These are phyloP conservation scores for Papilio elwesi DNA, from an alignment of 2,888 invertebrate genomes.

Conservation along the genomic window DNA sequence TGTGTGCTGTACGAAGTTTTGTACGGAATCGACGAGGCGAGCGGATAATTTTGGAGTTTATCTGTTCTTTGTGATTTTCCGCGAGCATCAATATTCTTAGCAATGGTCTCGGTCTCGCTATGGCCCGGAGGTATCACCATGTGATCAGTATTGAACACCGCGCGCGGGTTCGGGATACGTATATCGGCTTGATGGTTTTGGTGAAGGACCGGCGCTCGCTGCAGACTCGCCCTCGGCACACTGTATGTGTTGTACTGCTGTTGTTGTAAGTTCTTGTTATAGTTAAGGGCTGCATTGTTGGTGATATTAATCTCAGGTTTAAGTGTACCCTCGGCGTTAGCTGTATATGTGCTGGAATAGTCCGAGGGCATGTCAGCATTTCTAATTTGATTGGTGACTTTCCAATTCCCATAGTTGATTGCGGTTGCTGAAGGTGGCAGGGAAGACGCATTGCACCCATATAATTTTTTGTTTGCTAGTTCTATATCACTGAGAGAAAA, in stretches of 20 bases:
- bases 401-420: constrained; percentile 77
- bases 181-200: constrained; percentile 70
- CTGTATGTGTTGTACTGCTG: constrained; percentile 70
- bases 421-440: constrained; percentile 58
- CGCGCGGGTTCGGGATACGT: constrained; percentile 75
- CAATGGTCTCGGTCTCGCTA: constrained; percentile 57
- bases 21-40: constrained; percentile 70
- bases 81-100: constrained; percentile 64
- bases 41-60: constrained; percentile 70
- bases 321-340: constrained; percentile 64
- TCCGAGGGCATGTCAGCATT: constrained; percentile 73
- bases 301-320: constrained; percentile 61
- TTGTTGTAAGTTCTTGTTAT: constrained; percentile 71
- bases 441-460: constrained; percentile 59
- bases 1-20: constrained; percentile 72
- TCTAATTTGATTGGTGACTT: constrained; percentile 66
- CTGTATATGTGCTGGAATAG: constrained; percentile 66
- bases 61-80: constrained; percentile 70
- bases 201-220: constrained; percentile 67
- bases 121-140: constrained; percentile 56
- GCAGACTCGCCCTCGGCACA: constrained; percentile 60
- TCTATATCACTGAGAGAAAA: constrained; percentile 78
- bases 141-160: constrained; percentile 66
- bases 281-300: constrained; percentile 61
- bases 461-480: constrained; percentile 75